Percentiles rank a stretch among this genome's conserved stretches.
phyloP scores from a whole-genome alignment of 2,888 invertebrate species.

The Aelia acuminata region DNA sequence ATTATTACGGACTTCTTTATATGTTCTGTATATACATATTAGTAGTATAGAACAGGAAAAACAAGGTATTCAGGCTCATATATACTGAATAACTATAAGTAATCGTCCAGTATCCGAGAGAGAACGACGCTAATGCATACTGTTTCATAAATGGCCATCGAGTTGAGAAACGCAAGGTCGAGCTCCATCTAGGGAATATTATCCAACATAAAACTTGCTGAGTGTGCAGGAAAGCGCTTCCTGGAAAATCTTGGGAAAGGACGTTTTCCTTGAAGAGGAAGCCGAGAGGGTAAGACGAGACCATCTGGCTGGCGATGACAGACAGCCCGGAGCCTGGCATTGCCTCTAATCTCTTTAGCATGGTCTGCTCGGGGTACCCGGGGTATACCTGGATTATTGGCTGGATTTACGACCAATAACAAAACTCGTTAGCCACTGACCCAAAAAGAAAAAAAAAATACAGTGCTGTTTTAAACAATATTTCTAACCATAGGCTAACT shows the following conservation, averaged over 20 bases:
- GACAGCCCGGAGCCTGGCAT: neutral
- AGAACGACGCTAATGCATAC: neutral
- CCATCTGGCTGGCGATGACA: neutral
- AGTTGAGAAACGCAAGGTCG: neutral
- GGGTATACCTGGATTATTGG: neutral
- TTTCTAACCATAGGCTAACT: too few relatives aligned
- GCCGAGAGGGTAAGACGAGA: too few relatives aligned
- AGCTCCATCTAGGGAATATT: neutral
- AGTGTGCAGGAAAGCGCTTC: neutral
- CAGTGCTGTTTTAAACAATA: too few relatives aligned
- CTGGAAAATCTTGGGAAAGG: neutral
- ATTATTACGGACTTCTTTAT: too few relatives aligned
- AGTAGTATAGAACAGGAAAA: neutral
- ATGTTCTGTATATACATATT: too few relatives aligned
- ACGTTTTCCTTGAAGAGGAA: neutral
- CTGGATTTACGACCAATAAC: neutral
- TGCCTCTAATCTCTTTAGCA: constrained; percentile 1
- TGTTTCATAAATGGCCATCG: neutral
- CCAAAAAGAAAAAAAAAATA: too few relatives aligned
- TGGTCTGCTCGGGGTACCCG: neutral
- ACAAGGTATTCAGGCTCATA: neutral
- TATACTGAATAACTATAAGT: neutral
- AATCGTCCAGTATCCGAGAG: neutral
- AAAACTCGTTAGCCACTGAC: neutral
- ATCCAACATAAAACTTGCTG: constrained; percentile 6